These are phyloP conservation scores for Chinchilla lanigera DNA, from an alignment of 2,113 vertebrate genomes.

Conservation along the genomic window DNA sequence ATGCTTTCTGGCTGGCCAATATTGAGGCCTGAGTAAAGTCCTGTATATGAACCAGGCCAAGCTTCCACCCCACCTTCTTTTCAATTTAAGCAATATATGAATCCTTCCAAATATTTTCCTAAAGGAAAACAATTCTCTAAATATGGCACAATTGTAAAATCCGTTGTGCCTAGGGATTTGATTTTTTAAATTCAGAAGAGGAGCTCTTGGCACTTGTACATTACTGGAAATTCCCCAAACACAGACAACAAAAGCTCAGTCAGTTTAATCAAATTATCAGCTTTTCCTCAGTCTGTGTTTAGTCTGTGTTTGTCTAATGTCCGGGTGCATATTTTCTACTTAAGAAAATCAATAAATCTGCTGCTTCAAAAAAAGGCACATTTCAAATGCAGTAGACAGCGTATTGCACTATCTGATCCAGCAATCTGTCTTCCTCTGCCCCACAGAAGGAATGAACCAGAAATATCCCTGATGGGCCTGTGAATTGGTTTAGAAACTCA, in stretches of 20 bases:
- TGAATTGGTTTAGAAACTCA: constrained; percentile 57
- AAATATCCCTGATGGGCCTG: constrained; percentile 68
- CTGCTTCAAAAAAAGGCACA: constrained; percentile 85
- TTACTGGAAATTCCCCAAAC: constrained; percentile 88
- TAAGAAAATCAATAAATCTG: constrained; percentile 90
- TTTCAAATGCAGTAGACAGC: constrained; percentile 78
- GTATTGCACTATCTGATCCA: constrained; percentile 77
- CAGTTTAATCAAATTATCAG: constrained; percentile 89
- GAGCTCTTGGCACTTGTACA: constrained; percentile 85
- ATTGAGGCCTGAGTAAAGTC: constrained; percentile 28
- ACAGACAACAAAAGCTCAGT: constrained; percentile 87
- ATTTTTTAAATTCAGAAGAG: constrained; percentile 84
- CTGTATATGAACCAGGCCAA: neutral
- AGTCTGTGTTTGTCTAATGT: constrained; percentile 90
- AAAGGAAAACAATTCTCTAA: constrained; percentile 61
- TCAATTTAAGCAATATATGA: constrained; percentile 30
- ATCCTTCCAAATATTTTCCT: constrained; percentile 63
- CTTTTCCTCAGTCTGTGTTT: constrained; percentile 89
- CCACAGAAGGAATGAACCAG: constrained; percentile 67
- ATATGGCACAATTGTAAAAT: constrained; percentile 70
- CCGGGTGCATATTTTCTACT: constrained; percentile 88
- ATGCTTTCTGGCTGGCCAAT: constrained; percentile 10
- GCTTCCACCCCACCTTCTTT: constrained; percentile 1
- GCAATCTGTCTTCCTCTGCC: constrained; percentile 80
- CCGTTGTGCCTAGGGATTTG: constrained; percentile 79